Evolutionary conservation across 2,797 vertebrate genomes (phyloP), one percentile per base, ranked within the genome.

Genomic region (Cyclura pinguis): DNA sequence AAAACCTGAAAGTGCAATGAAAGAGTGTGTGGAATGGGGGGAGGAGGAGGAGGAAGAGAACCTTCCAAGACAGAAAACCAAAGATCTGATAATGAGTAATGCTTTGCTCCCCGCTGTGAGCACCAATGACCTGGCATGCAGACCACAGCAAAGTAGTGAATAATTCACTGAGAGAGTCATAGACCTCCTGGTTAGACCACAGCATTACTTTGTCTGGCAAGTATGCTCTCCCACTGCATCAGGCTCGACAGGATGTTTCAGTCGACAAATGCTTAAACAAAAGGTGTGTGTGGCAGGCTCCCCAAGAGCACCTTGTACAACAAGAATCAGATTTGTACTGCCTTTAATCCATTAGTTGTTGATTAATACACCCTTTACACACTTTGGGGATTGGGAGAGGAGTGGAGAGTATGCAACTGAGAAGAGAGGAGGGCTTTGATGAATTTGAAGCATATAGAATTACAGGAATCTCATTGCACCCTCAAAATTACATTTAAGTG

Each of bases 191-290:
- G 93, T 93, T 94, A 96, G 94, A 96, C 97, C 95, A 57, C 95
- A 94, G 94, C 93, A 94, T 94, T 94, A 92, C 95, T 96, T 97
- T 96, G 96, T 97, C 96, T 96, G 93, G 91, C 95, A 97, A 97
- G 96, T 97, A 97, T 95, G 96, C 94, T 97, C 95, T 95, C 94
- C 95, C 95, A 90, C 95, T 96, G 96, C 96, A 96, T 90, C 69
- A 87, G 89, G 95, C 95, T 97, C 95, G 57, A 96, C 95, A 92
- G 96, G 92, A 93, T 42, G 85, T 95, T 96, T 96, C 90, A 72
- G 94, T 93, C 94, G 95, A 96, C 97, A 95, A 96, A 95, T 94
- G 95, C 97, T 96, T 96, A 94, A 97, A 97, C 97, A 97, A 97
- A 96, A 96, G 95, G 92, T 0, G 80, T 93, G 93, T 95, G 95